Base-by-base conservation (phyloP, 2,888 invertebrate genomes). In the Stramonita haemastoma region DNA sequence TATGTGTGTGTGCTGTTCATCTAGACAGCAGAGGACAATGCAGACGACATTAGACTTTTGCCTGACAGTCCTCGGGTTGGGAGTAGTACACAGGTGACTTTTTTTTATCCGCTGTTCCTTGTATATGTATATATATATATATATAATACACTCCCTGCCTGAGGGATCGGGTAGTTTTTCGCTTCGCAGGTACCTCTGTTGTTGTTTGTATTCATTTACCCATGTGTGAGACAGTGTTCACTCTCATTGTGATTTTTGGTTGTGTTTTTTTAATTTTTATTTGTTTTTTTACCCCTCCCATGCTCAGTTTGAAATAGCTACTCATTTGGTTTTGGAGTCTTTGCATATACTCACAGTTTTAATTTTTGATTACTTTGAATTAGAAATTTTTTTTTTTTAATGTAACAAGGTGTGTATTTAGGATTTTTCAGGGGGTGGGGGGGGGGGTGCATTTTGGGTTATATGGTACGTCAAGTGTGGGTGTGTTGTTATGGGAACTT, bases 11-110 rank as follows among this genome's bases (percentile, higher is more conserved):
- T 46, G 81, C 5, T 26, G 46, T 87, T 73, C 11, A 34, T 73
- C 66, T 73, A 89, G 89, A 84, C 34, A 0, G n/a, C 85, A 56
- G 89, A 89, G 77, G 73, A 83, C 46, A 36, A n/a, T 73, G 89
- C 70, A 34, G 89, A 89, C 85, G 89, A 85, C 89, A 89, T 85
- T 83, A 85, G 60, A 77, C 89, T 89, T 89, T 85, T 89, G 66
- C 89, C 89, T 60, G 89, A 56, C 66, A 70, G 13, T 32, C 15
- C 22, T 17, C 89, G 73, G 77, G 77, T 46, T 22, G 34, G 60
- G 73, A 73, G 57, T 32, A 22, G 22, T 46, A 19, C 85, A 4
- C 85, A 89, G 89, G 89, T 89, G 89, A 89, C 26, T 81, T 77
- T 60, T 22, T 46, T 77, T 26, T 77, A 26, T 29, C 32, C 56